Evolutionary conservation across 2,888 invertebrate genomes (phyloP).

Genomic region (Apodemia zela): DNA sequence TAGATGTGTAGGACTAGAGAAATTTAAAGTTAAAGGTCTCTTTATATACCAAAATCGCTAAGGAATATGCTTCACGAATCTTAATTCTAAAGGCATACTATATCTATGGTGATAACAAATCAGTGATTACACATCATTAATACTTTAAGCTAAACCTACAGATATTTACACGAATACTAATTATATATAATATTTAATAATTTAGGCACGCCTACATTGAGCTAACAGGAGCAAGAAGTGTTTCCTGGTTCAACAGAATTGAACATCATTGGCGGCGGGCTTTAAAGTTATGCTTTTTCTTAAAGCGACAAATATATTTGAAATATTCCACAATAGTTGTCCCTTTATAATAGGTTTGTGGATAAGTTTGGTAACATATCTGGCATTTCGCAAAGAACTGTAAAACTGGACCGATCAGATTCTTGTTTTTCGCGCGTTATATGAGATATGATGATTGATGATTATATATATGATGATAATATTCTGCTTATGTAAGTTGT

Average conservation of each 20-base stretch:
- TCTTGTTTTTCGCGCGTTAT: no score
- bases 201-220: slow-evolving; percentile 17
- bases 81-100: not conserved
- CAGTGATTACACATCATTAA: slow-evolving; percentile 6
- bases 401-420: no score
- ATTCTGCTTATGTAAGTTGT: no score
- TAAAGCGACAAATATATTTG: no score
- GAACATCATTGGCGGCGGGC: not conserved
- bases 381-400: no score
- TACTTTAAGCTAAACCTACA: slow-evolving; percentile 6
- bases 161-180: slow-evolving; percentile 10
- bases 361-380: no score
- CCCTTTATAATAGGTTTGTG: not conserved
- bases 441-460: no score
- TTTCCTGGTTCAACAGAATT: not conserved
- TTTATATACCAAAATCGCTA: no score
- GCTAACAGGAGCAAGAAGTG: not conserved
- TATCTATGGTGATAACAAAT: not conserved
- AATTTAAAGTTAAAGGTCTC: not conserved
- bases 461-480: no score
- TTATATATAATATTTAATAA: not conserved
- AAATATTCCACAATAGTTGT: not conserved
- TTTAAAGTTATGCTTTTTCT: not conserved
- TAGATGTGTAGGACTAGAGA: not conserved
- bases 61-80: not conserved